These are phyloP conservation scores for Myotis myotis DNA, from an alignment of 2,797 vertebrate genomes.

Conservation along the genomic window DNA sequence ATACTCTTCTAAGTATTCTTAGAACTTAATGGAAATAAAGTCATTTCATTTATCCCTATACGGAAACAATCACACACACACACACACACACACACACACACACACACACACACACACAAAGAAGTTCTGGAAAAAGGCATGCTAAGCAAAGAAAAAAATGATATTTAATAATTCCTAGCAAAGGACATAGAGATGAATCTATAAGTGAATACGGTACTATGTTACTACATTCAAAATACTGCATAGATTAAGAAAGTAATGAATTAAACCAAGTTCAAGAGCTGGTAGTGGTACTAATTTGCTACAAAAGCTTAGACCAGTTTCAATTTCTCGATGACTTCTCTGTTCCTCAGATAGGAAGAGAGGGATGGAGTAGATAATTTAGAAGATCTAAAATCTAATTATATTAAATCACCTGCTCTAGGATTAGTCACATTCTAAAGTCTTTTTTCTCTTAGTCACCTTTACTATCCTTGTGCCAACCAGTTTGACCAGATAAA, in stretches of 20 bases:
- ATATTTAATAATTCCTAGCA: neutral
- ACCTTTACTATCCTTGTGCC: neutral
- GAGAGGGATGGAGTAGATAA: neutral
- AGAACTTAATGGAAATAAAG: conserved; percentile 33
- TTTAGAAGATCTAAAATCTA: neutral
- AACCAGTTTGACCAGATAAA: neutral
- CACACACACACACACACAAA: no score
- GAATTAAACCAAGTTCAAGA: neutral
- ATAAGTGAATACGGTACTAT: neutral
- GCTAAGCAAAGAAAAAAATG: neutral
- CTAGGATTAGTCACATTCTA: neutral
- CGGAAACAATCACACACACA: neutral
- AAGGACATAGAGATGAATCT: neutral
- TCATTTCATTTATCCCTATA: neutral
- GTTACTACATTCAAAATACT: neutral
- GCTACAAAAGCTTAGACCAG: neutral
- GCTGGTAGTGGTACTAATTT: neutral
- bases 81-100: no score
- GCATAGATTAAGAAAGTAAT: neutral
- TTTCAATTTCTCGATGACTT: neutral
- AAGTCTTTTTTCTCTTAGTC: neutral
- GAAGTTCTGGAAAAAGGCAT: neutral
- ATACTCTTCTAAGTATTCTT: neutral
- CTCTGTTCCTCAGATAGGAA: neutral
- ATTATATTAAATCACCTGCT: neutral